phyloP scores from a whole-genome alignment of 1,140 invertebrate genomes.

The Eumeta japonica region DNA sequence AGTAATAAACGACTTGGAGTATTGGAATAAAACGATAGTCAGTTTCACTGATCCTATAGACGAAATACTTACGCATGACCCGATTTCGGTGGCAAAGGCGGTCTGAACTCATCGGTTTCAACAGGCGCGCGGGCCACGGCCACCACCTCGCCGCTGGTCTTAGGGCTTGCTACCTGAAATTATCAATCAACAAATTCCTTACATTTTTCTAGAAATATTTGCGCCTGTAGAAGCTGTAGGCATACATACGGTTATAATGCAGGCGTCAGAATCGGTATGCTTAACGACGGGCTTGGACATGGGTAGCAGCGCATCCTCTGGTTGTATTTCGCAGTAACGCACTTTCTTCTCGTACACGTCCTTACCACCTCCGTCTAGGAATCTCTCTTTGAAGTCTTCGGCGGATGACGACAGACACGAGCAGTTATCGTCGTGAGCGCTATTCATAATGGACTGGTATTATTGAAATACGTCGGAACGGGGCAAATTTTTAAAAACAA shows the following conservation, averaged over 20 bases:
- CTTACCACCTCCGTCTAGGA: no score
- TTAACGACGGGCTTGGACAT: constrained; percentile 28
- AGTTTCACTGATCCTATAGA: no score
- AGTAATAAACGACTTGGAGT: no score
- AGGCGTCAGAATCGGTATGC: constrained; percentile 32
- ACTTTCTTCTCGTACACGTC: constrained; percentile 27
- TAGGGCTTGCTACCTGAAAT: constrained; percentile 43
- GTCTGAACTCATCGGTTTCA: constrained; percentile 22
- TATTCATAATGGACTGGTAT: no score
- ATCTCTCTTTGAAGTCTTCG: no score
- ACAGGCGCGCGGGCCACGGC: constrained; percentile 26
- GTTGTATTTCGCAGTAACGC: constrained; percentile 29
- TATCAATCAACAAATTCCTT: no score
- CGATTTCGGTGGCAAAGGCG: constrained; percentile 35
- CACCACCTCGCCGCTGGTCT: constrained; percentile 36
- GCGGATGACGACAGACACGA: no score
- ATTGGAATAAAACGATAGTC: no score
- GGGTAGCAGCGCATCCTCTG: constrained; percentile 31
- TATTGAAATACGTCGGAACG: no score
- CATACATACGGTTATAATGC: constrained; percentile 34
- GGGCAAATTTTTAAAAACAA: no score
- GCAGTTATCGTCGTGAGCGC: no score
- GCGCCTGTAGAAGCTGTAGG: neutral
- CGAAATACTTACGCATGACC: constrained; percentile 31
- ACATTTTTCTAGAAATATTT: constrained; percentile 3